Evolutionary conservation across 2,888 invertebrate genomes (phyloP).

Genomic region (Pterostichus madidus): DNA sequence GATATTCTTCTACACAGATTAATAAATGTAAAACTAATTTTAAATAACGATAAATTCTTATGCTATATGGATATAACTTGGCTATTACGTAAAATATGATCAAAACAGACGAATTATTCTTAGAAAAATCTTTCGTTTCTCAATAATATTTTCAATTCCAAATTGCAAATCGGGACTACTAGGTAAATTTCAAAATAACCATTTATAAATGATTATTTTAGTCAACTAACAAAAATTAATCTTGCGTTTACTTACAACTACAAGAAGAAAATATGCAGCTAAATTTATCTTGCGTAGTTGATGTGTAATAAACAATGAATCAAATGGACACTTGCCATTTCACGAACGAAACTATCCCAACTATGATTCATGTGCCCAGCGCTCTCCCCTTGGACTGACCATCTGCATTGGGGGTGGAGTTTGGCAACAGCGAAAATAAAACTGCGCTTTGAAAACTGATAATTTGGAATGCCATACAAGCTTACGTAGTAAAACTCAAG

Average conservation of each 20-base stretch:
- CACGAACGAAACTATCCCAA: neutral
- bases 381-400: neutral
- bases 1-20: neutral
- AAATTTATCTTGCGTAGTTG: conserved; percentile 25
- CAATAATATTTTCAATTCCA: too few species aligned
- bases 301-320: conserved; percentile 52
- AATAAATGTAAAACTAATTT: too few species aligned
- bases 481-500: neutral
- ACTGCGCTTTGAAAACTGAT: neutral
- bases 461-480: neutral
- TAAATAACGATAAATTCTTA: too few species aligned
- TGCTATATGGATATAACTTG: too few species aligned
- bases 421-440: conserved; percentile 8
- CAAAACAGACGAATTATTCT: too few species aligned
- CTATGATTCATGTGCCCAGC: conserved; percentile 14
- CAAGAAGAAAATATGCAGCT: conserved; percentile 19
- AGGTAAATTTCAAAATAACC: neutral
- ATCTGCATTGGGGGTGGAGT: conserved; percentile 20
- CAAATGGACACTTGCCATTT: conserved; percentile 56
- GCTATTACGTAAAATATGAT: too few species aligned
- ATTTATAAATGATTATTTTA: neutral
- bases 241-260: neutral
- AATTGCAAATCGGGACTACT: too few species aligned
- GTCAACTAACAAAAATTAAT: conserved; percentile 40
- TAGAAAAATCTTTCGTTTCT: too few species aligned